phyloP scores from a whole-genome alignment of 2,888 invertebrate species.

The Cyclophora albipunctata region DNA sequence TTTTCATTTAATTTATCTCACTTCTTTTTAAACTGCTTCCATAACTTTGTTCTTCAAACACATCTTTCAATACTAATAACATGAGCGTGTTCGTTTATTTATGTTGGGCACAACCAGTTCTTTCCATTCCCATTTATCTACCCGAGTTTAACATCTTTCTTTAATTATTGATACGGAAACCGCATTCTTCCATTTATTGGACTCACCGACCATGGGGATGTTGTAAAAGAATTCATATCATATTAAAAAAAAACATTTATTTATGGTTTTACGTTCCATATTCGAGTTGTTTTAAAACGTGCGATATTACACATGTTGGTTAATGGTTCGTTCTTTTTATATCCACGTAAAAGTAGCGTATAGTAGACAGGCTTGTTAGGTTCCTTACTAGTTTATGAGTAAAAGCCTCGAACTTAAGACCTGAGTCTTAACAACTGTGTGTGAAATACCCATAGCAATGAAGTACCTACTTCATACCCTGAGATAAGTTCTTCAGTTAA shows the following conservation, averaged over 20 bases:
- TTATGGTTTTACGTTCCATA: background rate
- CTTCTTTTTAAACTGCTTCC: background rate
- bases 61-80: slow-evolving; percentile 27
- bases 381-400: too few relatives aligned
- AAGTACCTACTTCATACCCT: too few relatives aligned
- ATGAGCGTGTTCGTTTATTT: slow-evolving; percentile 32
- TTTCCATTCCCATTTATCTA: slow-evolving; percentile 24
- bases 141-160: slow-evolving; percentile 49
- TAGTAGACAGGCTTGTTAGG: too few relatives aligned
- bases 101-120: slow-evolving; percentile 32
- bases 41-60: slow-evolving; percentile 27
- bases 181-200: slow-evolving; percentile 57
- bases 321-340: too few relatives aligned
- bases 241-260: background rate
- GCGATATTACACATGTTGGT: too few relatives aligned
- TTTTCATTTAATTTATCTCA: background rate
- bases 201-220: slow-evolving; percentile 18
- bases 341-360: too few relatives aligned
- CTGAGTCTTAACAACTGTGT: too few relatives aligned
- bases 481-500: too few relatives aligned
- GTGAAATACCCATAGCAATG: too few relatives aligned
- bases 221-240: background rate
- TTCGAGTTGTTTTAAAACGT: too few relatives aligned
- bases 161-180: slow-evolving; percentile 59
- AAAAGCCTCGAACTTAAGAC: too few relatives aligned